Base-by-base conservation (phyloP, 2,888 invertebrate genomes). In the Scaptomyza tumidula region DNA sequence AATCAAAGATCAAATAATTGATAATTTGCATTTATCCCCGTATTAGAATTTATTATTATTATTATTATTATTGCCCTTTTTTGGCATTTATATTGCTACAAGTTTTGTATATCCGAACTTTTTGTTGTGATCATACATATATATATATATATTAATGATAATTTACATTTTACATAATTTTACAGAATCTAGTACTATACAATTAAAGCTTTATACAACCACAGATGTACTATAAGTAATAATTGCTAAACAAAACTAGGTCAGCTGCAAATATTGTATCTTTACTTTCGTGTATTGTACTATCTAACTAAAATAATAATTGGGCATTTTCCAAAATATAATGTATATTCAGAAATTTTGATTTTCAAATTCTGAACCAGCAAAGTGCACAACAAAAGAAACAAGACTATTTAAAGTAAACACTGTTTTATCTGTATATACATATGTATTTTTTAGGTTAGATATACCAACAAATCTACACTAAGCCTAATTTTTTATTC, bases 391-490 rank as follows among this genome's bases (percentile, higher is more conserved):
- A 78, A 78, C 62, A 78, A 78, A 74, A 66, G 70, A 78, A 76
- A 53, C 63, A 78, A 78, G 77, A 78, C 77, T 78, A 58, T 78
- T 78, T 74, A 78, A 74, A 58, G 61, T 68, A 78, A 78, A 70
- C 74, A 78, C 75, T 78, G 63, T 73, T 71, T 77, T 77, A 74
- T 78, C 78, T 73, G 69, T 78, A 77, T 71, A 77, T 78, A 77
- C 61, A 67, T 72, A 72, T 68, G 63, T 76, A 75, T 72, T 71
- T 77, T 68, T 69, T 76, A 76, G 68, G 61, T 71, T 74, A 78
- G 70, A 74, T 78, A 70, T 74, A 77, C 64, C 63, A 72, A 77
- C 53, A 77, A 72, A 75, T 75, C 60, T 68, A 75, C 67, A 72
- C 52, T 77, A 77, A 64, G 55, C 58, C 54, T 77, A 65, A 63